Evolutionary conservation across 37 sponge, comb jelly and placozoan genomes (phyloP).

Genomic region (Chondrilla cf. caribensis): DNA sequence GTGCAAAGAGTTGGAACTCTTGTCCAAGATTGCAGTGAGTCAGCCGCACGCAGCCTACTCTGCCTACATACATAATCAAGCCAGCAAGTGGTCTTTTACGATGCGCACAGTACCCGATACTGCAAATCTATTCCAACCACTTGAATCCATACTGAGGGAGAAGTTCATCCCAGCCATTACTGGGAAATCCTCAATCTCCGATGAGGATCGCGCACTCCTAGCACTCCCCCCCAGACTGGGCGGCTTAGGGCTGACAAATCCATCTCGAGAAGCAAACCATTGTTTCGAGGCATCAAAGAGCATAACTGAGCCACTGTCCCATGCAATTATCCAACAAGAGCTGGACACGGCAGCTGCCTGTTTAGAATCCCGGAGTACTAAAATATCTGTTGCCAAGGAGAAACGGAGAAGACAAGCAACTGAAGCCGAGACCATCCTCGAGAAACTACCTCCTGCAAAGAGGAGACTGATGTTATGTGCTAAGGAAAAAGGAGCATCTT

Average conservation of each 20-base stretch:
- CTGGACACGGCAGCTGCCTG: no score
- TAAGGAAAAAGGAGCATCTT: no score
- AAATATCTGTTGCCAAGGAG: no score
- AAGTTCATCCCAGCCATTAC: not conserved
- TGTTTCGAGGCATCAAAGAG: no score
- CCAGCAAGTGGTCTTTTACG: not conserved
- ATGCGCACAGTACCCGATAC: not conserved
- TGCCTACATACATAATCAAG: not conserved
- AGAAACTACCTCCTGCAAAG: no score
- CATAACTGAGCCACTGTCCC: no score
- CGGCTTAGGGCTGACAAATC: not conserved
- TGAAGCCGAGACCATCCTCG: no score
- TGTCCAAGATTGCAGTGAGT: not conserved
- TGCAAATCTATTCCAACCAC: not conserved
- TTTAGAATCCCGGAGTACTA: no score
- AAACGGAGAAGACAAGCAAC: no score
- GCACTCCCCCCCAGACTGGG: not conserved
- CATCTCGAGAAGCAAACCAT: no score
- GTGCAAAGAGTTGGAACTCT: not conserved
- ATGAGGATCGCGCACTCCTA: not conserved
- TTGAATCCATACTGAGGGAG: not conserved
- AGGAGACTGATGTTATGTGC: no score
- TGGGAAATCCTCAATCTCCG: not conserved
- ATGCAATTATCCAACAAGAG: no score
- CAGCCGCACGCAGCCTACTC: conserved; percentile 10